These are phyloP conservation scores for Takifugu bimaculatus DNA, from an alignment of 2,113 vertebrate genomes.

Conservation along the genomic window DNA sequence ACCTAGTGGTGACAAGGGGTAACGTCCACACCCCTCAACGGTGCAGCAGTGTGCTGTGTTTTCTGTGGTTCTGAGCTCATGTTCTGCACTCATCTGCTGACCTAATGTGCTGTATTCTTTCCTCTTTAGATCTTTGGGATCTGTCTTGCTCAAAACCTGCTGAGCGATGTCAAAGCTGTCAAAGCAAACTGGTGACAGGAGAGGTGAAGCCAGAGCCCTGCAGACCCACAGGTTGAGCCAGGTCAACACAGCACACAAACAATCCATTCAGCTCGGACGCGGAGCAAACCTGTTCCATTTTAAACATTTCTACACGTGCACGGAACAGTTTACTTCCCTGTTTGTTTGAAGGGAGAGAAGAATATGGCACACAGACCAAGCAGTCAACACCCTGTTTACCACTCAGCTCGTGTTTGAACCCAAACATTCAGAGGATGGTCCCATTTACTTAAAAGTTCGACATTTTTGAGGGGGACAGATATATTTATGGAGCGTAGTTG, in stretches of 20 bases:
- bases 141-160: constrained; percentile 87
- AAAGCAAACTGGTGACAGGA: constrained; percentile 88
- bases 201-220: constrained; percentile 15
- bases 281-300: constrained; percentile 6
- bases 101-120: constrained; percentile 11
- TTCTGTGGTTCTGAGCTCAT: not conserved
- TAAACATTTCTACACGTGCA: constrained; percentile 22
- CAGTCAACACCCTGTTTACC: constrained; percentile 50
- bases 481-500: constrained; percentile 48
- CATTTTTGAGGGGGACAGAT: constrained; percentile 28
- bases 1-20: constrained; percentile 49
- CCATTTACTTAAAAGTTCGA: constrained; percentile 28
- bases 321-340: constrained; percentile 23
- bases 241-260: constrained; percentile 31
- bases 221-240: not conserved
- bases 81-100: not conserved
- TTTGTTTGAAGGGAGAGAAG: constrained; percentile 17
- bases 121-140: constrained; percentile 85
- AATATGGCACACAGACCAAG: constrained; percentile 37
- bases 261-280: constrained; percentile 22
- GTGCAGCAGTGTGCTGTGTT: not conserved
- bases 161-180: constrained; percentile 85
- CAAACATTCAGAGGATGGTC: constrained; percentile 36
- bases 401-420: constrained; percentile 46
- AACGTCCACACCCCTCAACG: not conserved